Conservation (phyloP, 2,888 invertebrate genomes). For the Frankliniella intonsa region DNA sequence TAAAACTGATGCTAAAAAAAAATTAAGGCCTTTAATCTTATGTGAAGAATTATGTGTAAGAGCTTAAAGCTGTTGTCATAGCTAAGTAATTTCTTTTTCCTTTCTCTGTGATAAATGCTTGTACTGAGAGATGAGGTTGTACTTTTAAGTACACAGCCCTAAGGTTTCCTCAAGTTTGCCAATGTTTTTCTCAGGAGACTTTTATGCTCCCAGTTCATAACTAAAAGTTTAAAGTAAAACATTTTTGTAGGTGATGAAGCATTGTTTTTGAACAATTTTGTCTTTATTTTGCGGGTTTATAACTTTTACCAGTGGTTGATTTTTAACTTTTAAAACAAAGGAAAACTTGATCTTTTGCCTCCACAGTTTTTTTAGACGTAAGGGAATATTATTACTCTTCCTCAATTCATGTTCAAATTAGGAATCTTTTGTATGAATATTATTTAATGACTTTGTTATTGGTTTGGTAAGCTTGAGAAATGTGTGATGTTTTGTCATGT, state of each 20-base stretch:
- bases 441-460: conserved; percentile 20
- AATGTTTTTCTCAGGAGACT: neutral
- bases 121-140: conserved; percentile 12
- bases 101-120: conserved; percentile 26
- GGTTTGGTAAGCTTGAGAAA: neutral
- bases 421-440: neutral
- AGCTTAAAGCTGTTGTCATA: conserved; percentile 10
- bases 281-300: neutral
- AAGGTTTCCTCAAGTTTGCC: conserved; percentile 4
- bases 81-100: conserved; percentile 18
- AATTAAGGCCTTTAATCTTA: conserved; percentile 12
- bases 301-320: conserved; percentile 11
- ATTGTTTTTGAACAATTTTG: neutral
- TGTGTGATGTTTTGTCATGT: conserved; percentile 27
- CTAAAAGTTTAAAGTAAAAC: neutral
- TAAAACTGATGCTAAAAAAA: neutral
- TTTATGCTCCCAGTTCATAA: neutral
- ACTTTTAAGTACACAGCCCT: neutral
- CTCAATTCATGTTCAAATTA: neutral
- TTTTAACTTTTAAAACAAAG: neutral
- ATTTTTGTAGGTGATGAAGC: neutral
- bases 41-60: conserved; percentile 20
- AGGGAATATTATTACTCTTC: neutral
- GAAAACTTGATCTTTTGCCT: neutral
- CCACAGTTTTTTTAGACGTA: neutral